phyloP scores from a whole-genome alignment of 2,888 invertebrate species.

The Xestobium rufovillosum region DNA sequence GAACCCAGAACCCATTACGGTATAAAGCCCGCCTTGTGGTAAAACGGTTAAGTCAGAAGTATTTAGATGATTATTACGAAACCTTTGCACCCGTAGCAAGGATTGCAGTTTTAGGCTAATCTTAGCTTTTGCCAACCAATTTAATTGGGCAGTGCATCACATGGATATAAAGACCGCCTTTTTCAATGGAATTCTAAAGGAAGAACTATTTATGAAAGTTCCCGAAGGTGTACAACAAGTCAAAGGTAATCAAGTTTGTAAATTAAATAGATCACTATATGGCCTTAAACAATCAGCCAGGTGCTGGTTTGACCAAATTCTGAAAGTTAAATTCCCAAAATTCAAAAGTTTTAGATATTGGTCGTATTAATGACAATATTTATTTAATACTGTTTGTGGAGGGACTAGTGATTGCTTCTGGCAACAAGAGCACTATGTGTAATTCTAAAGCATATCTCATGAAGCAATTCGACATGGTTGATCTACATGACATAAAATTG shows the following conservation, averaged over 20 bases:
- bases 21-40: slow-evolving; percentile 11
- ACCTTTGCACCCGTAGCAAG: slow-evolving; percentile 14
- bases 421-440: slow-evolving; percentile 15
- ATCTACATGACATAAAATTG: too few relatives aligned
- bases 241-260: slow-evolving; percentile 9
- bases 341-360: slow-evolving; percentile 9
- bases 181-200: slow-evolving; percentile 10
- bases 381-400: slow-evolving; percentile 14
- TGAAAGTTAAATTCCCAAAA: slow-evolving; percentile 4
- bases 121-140: slow-evolving; percentile 11
- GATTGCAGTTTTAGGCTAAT: slow-evolving; percentile 10
- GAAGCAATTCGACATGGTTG: too few relatives aligned
- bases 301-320: too few relatives aligned
- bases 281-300: slow-evolving; percentile 18
- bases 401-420: slow-evolving; percentile 12
- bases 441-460: too few relatives aligned
- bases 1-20: slow-evolving; percentile 9
- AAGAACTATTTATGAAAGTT: slow-evolving; percentile 13
- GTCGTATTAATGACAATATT: neutral
- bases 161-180: slow-evolving; percentile 15
- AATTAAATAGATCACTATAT: slow-evolving; percentile 15
- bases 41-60: slow-evolving; percentile 9
- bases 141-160: slow-evolving; percentile 9
- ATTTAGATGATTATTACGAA: slow-evolving; percentile 12
- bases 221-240: slow-evolving; percentile 10